Evolutionary conservation across 1,140 invertebrate genomes (phyloP), one percentile per base, ranked within the genome.

Genomic region (Littorina saxatilis): DNA sequence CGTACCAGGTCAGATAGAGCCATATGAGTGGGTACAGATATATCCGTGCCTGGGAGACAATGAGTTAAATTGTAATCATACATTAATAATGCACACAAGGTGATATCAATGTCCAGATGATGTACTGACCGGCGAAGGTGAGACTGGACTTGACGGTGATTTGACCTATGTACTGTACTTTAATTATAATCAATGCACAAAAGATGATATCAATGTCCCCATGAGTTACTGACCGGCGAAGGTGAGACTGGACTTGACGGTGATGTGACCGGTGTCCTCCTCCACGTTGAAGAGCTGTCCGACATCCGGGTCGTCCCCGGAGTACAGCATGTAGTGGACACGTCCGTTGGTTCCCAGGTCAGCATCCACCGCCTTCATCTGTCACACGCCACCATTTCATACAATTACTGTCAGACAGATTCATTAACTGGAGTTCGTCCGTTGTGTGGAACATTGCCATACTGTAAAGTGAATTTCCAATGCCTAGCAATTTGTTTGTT

Each of bases 281-380:
- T 91, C 81, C 15, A 91, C 75, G n/a, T 83, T 35, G 68, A 90
- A 88, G 47, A 88, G 35, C 50, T 87, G 79, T 1, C 39, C 77
- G 7, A 86, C 84, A 27, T 80, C 72, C 20, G 81, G 79, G 23
- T 15, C 95, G 11, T 89, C 84, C 17, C 80, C 86, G 50, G 81
- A 27, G 81, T 85, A 79, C 9, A 99, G 93, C 29, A 94, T 94
- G 90, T 98, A 99, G 27, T 92, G 93, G 0, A 98, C 93, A 77
- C 94, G 91, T 0, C 95, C 96, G 91, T 99, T 99, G 27, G 70
- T 94, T 0, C 96, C 96, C 86, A 94, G 94, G 91, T 98, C 96
- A 79, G 94, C 93, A 91, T 98, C 97, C 32, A 95, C 94, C 1
- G 96, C 96, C 73, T 94, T 93, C 0, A 97, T 94, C 89, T 95